These are phyloP conservation scores for Cyclina sinensis DNA, from an alignment of 1,140 invertebrate species.

Conservation along the genomic window DNA sequence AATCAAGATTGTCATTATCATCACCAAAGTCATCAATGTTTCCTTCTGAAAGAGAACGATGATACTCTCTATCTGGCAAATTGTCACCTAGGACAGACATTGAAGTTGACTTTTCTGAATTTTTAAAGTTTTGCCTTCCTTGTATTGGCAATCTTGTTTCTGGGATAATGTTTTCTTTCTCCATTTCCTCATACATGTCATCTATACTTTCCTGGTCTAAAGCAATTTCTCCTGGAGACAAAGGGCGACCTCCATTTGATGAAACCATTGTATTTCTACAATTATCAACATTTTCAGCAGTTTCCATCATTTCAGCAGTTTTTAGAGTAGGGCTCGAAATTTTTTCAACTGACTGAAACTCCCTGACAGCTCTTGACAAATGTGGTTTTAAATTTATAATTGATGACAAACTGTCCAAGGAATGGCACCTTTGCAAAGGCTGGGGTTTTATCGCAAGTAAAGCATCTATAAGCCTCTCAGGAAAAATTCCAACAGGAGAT, in stretches of 20 bases:
- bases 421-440: constrained; percentile 38
- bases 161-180: constrained; percentile 16
- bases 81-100: constrained; percentile 68
- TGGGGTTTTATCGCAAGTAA: constrained; percentile 45
- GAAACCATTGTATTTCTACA: not conserved
- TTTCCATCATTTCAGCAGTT: constrained; percentile 1
- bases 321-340: not conserved
- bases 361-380: constrained; percentile 39
- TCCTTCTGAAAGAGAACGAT: constrained; percentile 73
- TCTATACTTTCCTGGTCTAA: constrained; percentile 36
- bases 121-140: constrained; percentile 15
- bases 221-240: constrained; percentile 71
- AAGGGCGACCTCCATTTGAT: constrained; percentile 43
- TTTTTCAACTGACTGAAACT: not conserved
- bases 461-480: constrained; percentile 53
- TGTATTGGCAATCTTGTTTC: not conserved
- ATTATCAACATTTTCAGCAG: not conserved
- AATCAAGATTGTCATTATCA: constrained; percentile 48
- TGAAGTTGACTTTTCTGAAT: constrained; percentile 74
- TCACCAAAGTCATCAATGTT: constrained; percentile 73
- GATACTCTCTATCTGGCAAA: constrained; percentile 58
- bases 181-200: constrained; percentile 12
- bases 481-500: constrained; percentile 30
- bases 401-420: constrained; percentile 39
- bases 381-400: constrained; percentile 31